These are phyloP conservation scores for Eulemur mongoz DNA, from an alignment of 2,797 vertebrate genomes.

Conservation along the genomic window DNA sequence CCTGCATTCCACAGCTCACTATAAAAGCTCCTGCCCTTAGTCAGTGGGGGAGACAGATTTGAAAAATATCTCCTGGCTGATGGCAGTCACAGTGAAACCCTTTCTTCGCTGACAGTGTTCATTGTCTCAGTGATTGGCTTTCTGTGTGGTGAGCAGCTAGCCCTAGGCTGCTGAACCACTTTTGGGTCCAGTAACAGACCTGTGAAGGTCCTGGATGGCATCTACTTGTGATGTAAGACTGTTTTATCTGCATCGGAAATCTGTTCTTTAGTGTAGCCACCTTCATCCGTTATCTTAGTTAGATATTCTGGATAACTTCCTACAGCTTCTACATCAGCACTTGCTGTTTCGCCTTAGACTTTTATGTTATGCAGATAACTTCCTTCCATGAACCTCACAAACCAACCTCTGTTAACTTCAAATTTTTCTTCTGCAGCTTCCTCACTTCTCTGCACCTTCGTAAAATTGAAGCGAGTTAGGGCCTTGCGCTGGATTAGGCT, in stretches of 20 bases:
- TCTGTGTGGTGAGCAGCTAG: too few species aligned
- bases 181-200: too few species aligned
- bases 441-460: not conserved
- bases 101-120: too few species aligned
- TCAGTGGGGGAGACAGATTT: too few species aligned
- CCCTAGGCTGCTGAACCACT: too few species aligned
- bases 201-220: not conserved
- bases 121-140: too few species aligned
- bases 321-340: not conserved
- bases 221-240: not conserved
- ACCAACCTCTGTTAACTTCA: not conserved
- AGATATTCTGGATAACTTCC: not conserved
- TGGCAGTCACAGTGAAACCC: too few species aligned
- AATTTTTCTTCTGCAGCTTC: not conserved
- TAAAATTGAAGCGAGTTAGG: not conserved
- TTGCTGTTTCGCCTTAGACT: not conserved
- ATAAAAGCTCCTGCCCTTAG: too few species aligned
- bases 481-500: not conserved
- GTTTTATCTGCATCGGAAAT: not conserved
- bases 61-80: too few species aligned
- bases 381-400: not conserved
- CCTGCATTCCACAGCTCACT: too few species aligned
- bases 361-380: not conserved
- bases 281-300: not conserved
- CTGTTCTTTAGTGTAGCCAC: not conserved